Conservation (phyloP, 2,113 vertebrate genomes). For the Polyodon spathula region DNA sequence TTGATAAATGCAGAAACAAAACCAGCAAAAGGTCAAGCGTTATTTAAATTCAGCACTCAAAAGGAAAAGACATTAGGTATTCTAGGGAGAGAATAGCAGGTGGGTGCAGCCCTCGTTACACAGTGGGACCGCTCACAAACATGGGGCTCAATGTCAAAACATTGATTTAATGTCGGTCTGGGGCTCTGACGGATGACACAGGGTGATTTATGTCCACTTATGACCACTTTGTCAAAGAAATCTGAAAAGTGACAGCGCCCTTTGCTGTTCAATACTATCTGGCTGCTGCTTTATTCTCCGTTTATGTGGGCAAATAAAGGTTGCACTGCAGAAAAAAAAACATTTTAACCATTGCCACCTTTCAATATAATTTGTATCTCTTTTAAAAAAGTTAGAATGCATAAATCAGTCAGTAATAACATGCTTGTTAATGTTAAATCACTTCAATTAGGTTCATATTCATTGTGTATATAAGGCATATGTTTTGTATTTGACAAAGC, state of each 20-base stretch:
- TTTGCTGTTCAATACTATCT: conserved; percentile 19
- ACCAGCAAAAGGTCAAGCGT: conserved; percentile 10
- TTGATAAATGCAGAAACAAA: background rate
- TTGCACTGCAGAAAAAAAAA: too few relatives aligned
- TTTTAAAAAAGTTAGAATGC: too few relatives aligned
- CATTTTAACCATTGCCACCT: too few relatives aligned
- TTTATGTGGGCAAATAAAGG: too few relatives aligned
- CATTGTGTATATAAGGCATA: too few relatives aligned
- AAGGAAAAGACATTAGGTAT: background rate
- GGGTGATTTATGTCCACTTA: conserved; percentile 39
- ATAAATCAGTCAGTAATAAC: too few relatives aligned
- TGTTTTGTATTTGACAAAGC: too few relatives aligned
- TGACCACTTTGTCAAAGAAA: conserved; percentile 42
- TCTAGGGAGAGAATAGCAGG: background rate
- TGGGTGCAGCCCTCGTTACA: background rate
- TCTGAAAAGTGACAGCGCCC: conserved; percentile 33
- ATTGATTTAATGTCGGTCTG: conserved; percentile 29
- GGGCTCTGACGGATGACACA: conserved; percentile 41
- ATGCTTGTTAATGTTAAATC: too few relatives aligned
- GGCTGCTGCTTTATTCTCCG: too few relatives aligned
- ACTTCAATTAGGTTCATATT: too few relatives aligned
- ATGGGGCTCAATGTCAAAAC: conserved; percentile 39
- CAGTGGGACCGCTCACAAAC: background rate
- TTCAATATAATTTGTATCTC: too few relatives aligned
- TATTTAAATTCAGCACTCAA: conserved; percentile 8